Evolutionary conservation across 2,888 invertebrate species (phyloP).

Genomic region (Gibbula magus): DNA sequence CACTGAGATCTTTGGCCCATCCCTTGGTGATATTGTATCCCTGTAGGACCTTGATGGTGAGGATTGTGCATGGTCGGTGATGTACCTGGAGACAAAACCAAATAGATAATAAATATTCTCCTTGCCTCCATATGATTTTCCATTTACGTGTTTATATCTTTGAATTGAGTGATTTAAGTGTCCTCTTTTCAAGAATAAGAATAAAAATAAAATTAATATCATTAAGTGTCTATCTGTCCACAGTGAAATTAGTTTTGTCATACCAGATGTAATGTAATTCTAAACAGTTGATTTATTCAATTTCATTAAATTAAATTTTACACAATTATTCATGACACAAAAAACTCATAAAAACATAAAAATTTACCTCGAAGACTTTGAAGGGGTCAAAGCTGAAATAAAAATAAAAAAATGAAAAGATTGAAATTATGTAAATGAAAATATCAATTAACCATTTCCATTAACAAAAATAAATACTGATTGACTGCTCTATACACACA

Average conservation of each 20-base stretch:
- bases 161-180: neutral
- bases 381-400: slow-evolving; percentile 62
- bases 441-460: too few species aligned
- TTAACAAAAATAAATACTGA: too few species aligned
- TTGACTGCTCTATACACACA: too few species aligned
- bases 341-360: neutral
- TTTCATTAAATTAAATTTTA: too few species aligned
- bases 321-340: neutral
- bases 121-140: neutral
- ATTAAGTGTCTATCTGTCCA: too few species aligned
- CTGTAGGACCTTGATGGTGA: slow-evolving; percentile 65
- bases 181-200: too few species aligned
- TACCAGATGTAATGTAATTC: too few species aligned
- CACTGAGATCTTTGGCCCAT: slow-evolving; percentile 69
- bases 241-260: too few species aligned
- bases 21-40: slow-evolving; percentile 74
- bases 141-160: neutral
- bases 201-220: too few species aligned
- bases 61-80: slow-evolving; percentile 68
- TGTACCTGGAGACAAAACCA: slow-evolving; percentile 61
- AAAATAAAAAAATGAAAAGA: neutral
- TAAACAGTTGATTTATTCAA: too few species aligned
- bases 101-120: too few species aligned
- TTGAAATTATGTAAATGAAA: too few species aligned
- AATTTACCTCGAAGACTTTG: slow-evolving; percentile 63